Percentiles rank a stretch among this genome's conserved stretches.
Evolutionary conservation across 1,140 invertebrate species (phyloP).

Genomic region (Zaprionus lachaisei): DNA sequence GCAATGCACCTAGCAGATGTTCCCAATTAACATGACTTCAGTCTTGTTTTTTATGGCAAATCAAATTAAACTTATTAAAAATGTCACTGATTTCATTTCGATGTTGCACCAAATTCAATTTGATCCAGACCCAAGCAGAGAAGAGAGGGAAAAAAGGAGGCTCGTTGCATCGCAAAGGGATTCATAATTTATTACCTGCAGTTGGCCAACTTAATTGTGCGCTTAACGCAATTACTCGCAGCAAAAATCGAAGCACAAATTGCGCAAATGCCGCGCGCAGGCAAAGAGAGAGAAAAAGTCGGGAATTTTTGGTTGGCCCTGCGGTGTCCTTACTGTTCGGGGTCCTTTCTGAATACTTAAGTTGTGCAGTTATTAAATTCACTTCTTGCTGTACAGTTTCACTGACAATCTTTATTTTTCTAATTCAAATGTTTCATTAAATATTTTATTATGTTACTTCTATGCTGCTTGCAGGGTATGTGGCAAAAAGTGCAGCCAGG

Average conservation of each 20-base stretch:
- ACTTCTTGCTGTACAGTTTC: no score
- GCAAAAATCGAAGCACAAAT: conserved; percentile 66
- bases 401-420: no score
- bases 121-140: conserved; percentile 1
- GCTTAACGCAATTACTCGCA: conserved; percentile 69
- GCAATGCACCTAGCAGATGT: conserved; percentile 33
- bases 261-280: conserved; percentile 44
- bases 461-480: neutral
- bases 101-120: conserved; percentile 55
- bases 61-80: conserved; percentile 45
- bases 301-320: neutral
- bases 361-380: neutral
- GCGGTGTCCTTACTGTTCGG: neutral
- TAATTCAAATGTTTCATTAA: no score
- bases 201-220: conserved; percentile 56
- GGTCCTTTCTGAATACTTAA: neutral
- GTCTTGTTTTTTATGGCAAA: conserved; percentile 27
- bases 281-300: conserved; percentile 16
- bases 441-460: no score
- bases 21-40: conserved; percentile 50
- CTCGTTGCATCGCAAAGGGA: neutral
- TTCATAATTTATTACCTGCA: conserved; percentile 65
- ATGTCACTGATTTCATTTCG: conserved; percentile 66
- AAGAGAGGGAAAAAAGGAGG: neutral
- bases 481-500: conserved; percentile 4